Conservation (phyloP, 2,888 invertebrate genomes). For the Rugalucina vietnamica region DNA sequence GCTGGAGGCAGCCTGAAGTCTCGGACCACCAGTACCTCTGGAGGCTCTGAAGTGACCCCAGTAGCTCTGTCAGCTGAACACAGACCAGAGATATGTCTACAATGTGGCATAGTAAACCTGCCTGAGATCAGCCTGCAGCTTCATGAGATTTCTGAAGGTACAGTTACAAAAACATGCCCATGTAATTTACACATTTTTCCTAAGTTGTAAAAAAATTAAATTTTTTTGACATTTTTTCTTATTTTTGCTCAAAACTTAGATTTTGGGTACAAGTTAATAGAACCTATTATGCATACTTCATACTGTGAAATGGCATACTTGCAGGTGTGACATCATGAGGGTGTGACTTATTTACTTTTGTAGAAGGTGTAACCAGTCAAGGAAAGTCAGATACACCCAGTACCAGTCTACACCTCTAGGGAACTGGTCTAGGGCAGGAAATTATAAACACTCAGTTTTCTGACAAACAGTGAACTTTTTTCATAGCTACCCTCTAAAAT, state of each 20-base stretch:
- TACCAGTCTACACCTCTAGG: neutral
- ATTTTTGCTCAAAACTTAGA: no score
- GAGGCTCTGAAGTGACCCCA: neutral
- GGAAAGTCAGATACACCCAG: neutral
- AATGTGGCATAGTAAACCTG: constrained; percentile 49
- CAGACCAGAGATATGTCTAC: constrained; percentile 63
- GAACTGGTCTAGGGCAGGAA: constrained; percentile 39
- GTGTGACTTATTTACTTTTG: no score
- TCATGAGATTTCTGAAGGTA: neutral
- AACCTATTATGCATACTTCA: no score
- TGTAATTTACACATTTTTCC: no score
- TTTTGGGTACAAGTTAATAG: no score
- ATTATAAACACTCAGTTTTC: constrained; percentile 32
- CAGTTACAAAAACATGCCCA: no score
- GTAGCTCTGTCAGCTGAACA: constrained; percentile 60
- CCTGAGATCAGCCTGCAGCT: neutral
- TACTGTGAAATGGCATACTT: no score
- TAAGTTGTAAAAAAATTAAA: no score
- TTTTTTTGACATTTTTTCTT: no score
- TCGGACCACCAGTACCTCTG: neutral
- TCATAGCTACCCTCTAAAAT: no score
- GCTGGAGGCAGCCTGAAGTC: neutral
- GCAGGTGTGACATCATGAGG: no score
- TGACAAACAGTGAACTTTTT: no score
- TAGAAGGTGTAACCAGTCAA: neutral